These are phyloP conservation scores for Paedocypris sp. DNA, from an alignment of 2,113 vertebrate species.

Conservation along the genomic window DNA sequence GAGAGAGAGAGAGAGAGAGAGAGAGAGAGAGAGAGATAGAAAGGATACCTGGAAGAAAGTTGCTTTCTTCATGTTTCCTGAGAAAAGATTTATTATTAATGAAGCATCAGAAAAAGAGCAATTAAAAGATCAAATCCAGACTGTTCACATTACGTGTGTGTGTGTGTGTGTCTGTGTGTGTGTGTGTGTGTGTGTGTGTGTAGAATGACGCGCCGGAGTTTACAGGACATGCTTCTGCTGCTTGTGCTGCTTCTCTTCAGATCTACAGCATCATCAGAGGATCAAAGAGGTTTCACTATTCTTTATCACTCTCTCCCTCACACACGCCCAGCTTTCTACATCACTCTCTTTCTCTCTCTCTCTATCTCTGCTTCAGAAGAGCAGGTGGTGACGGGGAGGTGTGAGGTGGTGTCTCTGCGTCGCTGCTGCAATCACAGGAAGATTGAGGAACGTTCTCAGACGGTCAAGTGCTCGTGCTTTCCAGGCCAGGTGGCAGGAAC, in stretches of 20 bases:
- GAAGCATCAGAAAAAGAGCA: constrained; percentile 7
- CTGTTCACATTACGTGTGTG: neutral
- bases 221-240: constrained; percentile 77
- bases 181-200: constrained; percentile 30
- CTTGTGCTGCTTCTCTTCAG: constrained; percentile 81
- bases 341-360: neutral
- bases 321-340: neutral
- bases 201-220: constrained; percentile 90
- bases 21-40: too few relatives aligned
- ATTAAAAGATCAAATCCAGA: constrained; percentile 37
- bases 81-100: neutral
- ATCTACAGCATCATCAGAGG: constrained; percentile 67
- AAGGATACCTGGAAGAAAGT: too few relatives aligned
- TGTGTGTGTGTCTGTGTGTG: neutral
- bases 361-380: constrained; percentile 7
- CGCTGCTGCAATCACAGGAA: constrained; percentile 99
- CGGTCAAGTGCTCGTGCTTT: constrained; percentile 97
- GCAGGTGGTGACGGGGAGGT: constrained; percentile 79
- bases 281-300: constrained; percentile 70
- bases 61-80: too few relatives aligned
- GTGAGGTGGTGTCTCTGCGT: constrained; percentile 93
- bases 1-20: too few relatives aligned
- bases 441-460: constrained; percentile 96
- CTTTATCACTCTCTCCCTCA: neutral
- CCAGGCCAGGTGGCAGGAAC: constrained; percentile 96